A percentile compares a stretch with the other conserved stretches of the same genome.
These are phyloP conservation scores for Dinoponera quadriceps DNA, from an alignment of 1,140 invertebrate genomes.

Conservation along the genomic window DNA sequence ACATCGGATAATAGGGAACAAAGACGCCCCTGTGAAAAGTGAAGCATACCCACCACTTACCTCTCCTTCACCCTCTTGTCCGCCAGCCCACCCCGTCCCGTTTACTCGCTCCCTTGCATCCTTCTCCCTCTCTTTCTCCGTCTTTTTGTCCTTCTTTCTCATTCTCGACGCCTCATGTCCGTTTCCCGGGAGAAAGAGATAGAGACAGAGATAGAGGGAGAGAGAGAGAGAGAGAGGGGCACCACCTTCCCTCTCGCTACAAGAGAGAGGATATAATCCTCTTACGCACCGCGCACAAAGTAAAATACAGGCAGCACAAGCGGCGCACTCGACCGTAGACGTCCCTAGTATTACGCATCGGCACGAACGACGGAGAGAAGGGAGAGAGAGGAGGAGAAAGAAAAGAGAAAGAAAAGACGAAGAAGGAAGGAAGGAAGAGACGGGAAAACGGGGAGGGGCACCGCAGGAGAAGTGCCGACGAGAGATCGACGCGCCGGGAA, in stretches of 20 bases:
- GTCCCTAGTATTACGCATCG: conserved; percentile 78
- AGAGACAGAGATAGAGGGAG: conserved; percentile 37
- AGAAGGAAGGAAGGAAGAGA: conserved; percentile 49
- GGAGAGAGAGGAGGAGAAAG: conserved; percentile 9
- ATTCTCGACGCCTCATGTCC: conserved; percentile 35
- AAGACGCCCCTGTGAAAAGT: conserved; percentile 83
- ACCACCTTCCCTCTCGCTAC: neutral
- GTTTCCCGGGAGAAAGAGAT: neutral
- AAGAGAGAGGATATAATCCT: conserved; percentile 79
- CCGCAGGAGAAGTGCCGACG: conserved; percentile 59
- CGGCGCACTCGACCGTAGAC: conserved; percentile 64
- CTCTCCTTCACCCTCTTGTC: conserved; percentile 57
- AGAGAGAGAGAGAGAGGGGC: conserved; percentile 9
- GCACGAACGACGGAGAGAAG: conserved; percentile 49
- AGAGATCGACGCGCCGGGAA: conserved; percentile 48
- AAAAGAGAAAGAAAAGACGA: conserved; percentile 57
- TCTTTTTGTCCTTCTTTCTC: conserved; percentile 30
- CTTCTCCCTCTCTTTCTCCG: conserved; percentile 29
- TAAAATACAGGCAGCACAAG: conserved; percentile 79
- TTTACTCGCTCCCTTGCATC: too few relatives aligned
- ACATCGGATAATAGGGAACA: conserved; percentile 85
- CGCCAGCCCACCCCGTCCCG: neutral
- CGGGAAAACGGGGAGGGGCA: conserved; percentile 18
- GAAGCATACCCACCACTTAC: conserved; percentile 82
- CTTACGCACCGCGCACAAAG: conserved; percentile 83